phyloP scores from a whole-genome alignment of 1,140 invertebrate genomes.

The Eupristina koningsbergeri region DNA sequence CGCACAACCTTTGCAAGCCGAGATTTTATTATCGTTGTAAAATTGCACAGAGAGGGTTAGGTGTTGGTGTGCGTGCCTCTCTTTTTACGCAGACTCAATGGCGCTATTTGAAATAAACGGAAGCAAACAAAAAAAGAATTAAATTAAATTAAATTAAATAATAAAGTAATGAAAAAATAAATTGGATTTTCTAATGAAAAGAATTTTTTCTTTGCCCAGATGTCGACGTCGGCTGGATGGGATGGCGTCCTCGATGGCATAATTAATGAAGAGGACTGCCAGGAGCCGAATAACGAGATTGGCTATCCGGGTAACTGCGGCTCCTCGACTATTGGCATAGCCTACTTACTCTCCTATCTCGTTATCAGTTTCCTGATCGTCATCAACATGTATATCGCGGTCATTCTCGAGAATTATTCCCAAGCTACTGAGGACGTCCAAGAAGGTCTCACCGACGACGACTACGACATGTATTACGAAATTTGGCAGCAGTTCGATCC shows the following conservation, averaged over 20 bases:
- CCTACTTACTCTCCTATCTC: conserved; percentile 95
- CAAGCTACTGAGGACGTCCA: conserved; percentile 97
- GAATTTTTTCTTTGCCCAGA: conserved; percentile 76
- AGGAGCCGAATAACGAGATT: conserved; percentile 87
- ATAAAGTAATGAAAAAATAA: too few species aligned
- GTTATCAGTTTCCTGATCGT: conserved; percentile 98
- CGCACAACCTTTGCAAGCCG: too few species aligned
- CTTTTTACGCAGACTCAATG: too few species aligned
- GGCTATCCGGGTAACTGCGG: conserved; percentile 93
- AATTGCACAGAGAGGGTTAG: too few species aligned
- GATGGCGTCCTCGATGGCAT: conserved; percentile 95
- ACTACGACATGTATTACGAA: conserved; percentile 99
- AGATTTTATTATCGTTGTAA: too few species aligned
- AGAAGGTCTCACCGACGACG: conserved; percentile 97
- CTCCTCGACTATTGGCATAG: conserved; percentile 92
- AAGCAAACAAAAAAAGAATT: too few species aligned
- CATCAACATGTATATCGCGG: conserved; percentile 99
- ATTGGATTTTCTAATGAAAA: too few species aligned
- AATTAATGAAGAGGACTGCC: conserved; percentile 95
- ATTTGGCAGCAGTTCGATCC: conserved; percentile 99
- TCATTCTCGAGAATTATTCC: conserved; percentile 98
- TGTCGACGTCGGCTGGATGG: conserved; percentile 99
- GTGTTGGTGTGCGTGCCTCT: too few species aligned
- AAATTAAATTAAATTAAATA: too few species aligned
- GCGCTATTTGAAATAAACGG: too few species aligned